Evolutionary conservation across 2,888 invertebrate genomes (phyloP), one percentile per base, ranked within the genome.

Genomic region (Neoscelio sp.): DNA sequence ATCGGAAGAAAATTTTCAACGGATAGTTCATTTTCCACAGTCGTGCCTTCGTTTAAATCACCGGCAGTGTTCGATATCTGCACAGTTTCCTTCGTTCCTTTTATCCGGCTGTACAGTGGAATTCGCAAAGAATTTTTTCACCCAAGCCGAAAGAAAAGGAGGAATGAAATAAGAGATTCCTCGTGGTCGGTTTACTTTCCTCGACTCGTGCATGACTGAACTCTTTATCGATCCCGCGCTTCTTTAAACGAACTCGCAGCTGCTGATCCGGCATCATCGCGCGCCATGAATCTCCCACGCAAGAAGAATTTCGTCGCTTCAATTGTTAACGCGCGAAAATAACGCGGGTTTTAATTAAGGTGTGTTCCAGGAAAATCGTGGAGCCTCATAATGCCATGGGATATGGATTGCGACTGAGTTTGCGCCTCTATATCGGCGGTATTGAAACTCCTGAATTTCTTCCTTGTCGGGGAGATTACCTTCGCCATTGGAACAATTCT

Each of bases 11-110:
- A 87, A 87, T 87, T 85, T 82, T 86, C 82, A 82, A 83, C 82
- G 75, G 82, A 81, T 80, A 86, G 86, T 87, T 87, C 85, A 87
- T 88, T 88, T 88, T 87, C 86, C 87, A 85, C 83, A 78, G 82
- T 80, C 82, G 71, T 86, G 86, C 84, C 83, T 84, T 81, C 84
- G 85, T 68, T 88, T 87, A 85, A 87, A 83, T 81, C 33, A 83
- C 82, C 82, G 3, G 40, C 35, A 10, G 13, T 13, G 13, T 35
- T 28, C 58, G 58, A 58, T 58, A 40, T 38, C 54, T 20, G 81
- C 28, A 28, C 28, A 28, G 7, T 7, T 50, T 13, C 6, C 62
- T 15, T 44, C 17, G 26, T 17, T 23, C 20, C 35, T 74, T 78
- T 71, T 67, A 56, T 56, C 46, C 62, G 40, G 26, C 13, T 30